These are phyloP conservation scores for Willisornis vidua DNA, from an alignment of 2,113 vertebrate genomes.

Conservation along the genomic window DNA sequence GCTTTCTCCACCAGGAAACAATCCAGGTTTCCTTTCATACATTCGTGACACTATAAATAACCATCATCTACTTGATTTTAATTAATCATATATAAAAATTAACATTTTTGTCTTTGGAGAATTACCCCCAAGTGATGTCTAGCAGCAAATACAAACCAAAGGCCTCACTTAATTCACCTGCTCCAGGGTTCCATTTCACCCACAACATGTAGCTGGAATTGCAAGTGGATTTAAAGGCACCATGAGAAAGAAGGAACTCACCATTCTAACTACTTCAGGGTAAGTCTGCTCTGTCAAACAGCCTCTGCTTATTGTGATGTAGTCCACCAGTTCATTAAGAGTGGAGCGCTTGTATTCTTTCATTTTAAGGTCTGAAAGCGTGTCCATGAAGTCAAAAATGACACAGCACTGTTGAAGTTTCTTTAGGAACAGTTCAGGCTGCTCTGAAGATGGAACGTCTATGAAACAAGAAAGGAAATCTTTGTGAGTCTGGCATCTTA, in stretches of 20 bases:
- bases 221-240: conserved; percentile 58
- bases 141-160: conserved; percentile 34
- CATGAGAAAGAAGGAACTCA: conserved; percentile 81
- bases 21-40: not conserved
- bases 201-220: not conserved
- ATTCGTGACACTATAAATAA: not conserved
- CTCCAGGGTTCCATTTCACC: not conserved
- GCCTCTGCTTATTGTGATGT: conserved; percentile 98
- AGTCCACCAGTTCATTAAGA: conserved; percentile 99
- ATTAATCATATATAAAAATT: conserved; percentile 23
- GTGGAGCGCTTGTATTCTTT: conserved; percentile 99
- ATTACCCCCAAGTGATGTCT: conserved; percentile 2
- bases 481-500: conserved; percentile 75
- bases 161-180: conserved; percentile 48
- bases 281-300: conserved; percentile 99
- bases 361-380: conserved; percentile 99
- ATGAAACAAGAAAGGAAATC: conserved; percentile 77
- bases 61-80: not conserved
- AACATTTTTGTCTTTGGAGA: conserved; percentile 11
- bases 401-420: conserved; percentile 99
- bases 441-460: conserved; percentile 98
- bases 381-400: conserved; percentile 99
- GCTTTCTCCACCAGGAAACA: conserved; percentile 9
- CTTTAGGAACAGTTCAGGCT: conserved; percentile 99
- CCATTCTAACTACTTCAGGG: conserved; percentile 99